Evolutionary conservation across 2,888 invertebrate genomes (phyloP), one percentile per base, ranked within the genome.

Genomic region (Hydraecia micacea): DNA sequence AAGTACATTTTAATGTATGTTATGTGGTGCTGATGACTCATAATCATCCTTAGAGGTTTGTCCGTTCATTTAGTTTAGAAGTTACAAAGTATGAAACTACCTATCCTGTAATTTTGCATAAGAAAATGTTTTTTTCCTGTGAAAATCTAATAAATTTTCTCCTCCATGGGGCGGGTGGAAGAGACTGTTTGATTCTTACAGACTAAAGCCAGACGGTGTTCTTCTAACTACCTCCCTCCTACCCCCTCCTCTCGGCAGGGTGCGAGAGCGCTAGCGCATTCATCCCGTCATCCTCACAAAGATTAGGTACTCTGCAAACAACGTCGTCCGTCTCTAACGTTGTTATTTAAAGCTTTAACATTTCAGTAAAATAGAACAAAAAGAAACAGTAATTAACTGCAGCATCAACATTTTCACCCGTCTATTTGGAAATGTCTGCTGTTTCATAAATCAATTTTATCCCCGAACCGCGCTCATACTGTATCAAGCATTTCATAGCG

Each of bases 401-500:
- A 63, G 58, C 68, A 83, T 68, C 71, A 78, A 78, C 63, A 81
- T 71, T 80, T 73, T 79, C 84, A 55, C 5, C 21, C 32, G 46
- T 74, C 71, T 67, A 84, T 76, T 67, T 80, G 77, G 66, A 75
- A 72, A 72, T 65, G 71, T 85, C 77, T 70, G 68, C 49, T 46
- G 70, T 67, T 68, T 74, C 62, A 83, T 86, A 77, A 80, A 86
- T 86, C 75, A 78, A 84, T 85, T 87, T 89, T 86, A 90, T 91
- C 90, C 84, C 65, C 69, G 73, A 83, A 87, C 79, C 89, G 80
- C 67, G 80, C 90, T 75, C 90, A 75, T 90, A 90, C 91, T 90
- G 83, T 87, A 90, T 88, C 82, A 86, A 86, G 86, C 87, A 90
- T 91, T 91, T 92, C 92, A 90, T 91, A 89, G 90, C 81, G 91